Evolutionary conservation across 2,888 invertebrate species (phyloP).

Genomic region (Diloba caeruleocephala): DNA sequence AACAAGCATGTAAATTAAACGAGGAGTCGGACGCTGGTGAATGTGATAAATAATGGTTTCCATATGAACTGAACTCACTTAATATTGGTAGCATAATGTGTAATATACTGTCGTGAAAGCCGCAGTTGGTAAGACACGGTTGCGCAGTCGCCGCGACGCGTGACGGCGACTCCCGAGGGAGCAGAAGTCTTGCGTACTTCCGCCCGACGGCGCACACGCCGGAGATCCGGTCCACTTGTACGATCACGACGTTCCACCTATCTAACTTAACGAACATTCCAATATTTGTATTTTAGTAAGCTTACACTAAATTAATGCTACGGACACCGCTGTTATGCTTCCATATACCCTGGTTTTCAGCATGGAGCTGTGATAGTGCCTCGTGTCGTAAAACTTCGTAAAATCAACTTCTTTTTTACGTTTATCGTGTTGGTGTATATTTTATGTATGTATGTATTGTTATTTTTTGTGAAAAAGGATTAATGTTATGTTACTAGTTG

Average conservation of each 20-base stretch:
- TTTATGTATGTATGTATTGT: no score
- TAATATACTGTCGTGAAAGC: conserved; percentile 66
- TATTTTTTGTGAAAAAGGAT: no score
- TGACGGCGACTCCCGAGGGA: conserved; percentile 83
- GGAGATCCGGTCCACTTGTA: conserved; percentile 81
- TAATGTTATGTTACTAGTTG: no score
- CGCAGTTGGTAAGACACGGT: conserved; percentile 69
- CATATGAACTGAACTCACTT: conserved; percentile 24
- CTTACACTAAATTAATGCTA: conserved; percentile 9
- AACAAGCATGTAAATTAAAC: conserved; percentile 6
- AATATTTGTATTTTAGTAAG: conserved; percentile 9
- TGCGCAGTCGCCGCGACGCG: conserved; percentile 71
- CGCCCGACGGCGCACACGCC: conserved; percentile 77
- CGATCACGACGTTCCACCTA: conserved; percentile 63
- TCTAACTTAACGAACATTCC: conserved; percentile 42
- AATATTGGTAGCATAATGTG: conserved; percentile 37
- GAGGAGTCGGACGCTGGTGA: conserved; percentile 1
- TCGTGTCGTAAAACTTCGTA: no score
- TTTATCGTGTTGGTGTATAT: no score
- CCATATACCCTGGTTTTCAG: not conserved
- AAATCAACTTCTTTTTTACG: no score
- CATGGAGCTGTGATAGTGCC: not conserved
- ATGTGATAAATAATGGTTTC: conserved; percentile 16
- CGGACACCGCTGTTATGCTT: not conserved
- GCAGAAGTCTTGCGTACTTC: conserved; percentile 87